phyloP scores from a whole-genome alignment of 2,797 vertebrate genomes.

The Paramormyrops hopkinsi region DNA sequence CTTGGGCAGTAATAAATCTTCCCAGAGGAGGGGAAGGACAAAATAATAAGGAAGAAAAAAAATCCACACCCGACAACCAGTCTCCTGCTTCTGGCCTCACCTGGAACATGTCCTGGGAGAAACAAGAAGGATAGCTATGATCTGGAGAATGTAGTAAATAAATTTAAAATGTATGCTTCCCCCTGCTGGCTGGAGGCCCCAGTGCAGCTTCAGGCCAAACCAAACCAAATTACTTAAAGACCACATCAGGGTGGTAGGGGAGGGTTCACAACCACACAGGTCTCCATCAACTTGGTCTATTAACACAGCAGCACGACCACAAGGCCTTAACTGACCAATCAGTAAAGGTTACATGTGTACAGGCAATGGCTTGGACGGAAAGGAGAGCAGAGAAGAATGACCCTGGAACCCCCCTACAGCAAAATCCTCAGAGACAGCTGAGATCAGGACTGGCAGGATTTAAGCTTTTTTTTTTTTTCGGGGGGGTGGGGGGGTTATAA shows the following conservation, averaged over 20 bases:
- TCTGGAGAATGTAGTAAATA: conserved; percentile 28
- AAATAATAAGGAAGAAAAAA: neutral
- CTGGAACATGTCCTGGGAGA: neutral
- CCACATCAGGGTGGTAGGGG: neutral
- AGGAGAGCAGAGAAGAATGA: neutral
- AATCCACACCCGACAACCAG: neutral
- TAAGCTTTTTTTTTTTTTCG: no score
- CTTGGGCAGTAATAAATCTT: conserved; percentile 10
- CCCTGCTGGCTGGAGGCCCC: neutral
- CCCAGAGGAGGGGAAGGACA: neutral
- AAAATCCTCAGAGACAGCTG: neutral
- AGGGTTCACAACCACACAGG: neutral
- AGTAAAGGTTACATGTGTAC: neutral
- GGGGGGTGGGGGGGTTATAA: neutral
- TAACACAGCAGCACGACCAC: neutral
- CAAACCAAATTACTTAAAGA: conserved; percentile 23
- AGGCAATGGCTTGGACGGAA: neutral
- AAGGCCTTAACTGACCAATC: neutral
- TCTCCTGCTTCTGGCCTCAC: neutral
- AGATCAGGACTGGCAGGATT: neutral
- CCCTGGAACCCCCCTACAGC: neutral
- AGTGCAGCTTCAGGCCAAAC: conserved; percentile 14
- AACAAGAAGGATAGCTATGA: conserved; percentile 2
- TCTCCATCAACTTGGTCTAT: neutral
- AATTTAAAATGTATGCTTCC: conserved; percentile 30